Conservation (phyloP, 2,888 invertebrate genomes). For the Drosophila eohydei region DNA sequence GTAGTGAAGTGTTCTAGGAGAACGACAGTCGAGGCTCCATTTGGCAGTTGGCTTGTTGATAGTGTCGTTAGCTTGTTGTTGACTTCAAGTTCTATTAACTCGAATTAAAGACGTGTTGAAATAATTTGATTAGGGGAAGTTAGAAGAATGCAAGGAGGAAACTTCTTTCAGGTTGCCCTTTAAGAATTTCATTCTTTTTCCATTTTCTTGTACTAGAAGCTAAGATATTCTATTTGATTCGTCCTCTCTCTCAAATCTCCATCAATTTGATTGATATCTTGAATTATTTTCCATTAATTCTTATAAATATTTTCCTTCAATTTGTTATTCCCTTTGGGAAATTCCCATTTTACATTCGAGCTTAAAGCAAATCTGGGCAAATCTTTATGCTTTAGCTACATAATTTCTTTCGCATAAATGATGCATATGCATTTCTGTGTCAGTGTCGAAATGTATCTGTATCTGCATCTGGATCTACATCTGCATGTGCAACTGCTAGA, state of each 20-base stretch:
- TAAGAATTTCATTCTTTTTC: background rate
- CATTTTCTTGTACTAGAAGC: no score
- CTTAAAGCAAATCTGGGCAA: constrained; percentile 30
- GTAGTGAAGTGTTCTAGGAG: constrained; percentile 49
- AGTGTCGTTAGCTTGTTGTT: constrained; percentile 36
- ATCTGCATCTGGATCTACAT: constrained; percentile 24
- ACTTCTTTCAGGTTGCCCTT: background rate
- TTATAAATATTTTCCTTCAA: constrained; percentile 3
- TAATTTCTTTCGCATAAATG: constrained; percentile 50
- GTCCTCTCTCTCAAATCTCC: background rate
- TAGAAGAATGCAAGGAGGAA: background rate
- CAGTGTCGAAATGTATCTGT: constrained; percentile 25
- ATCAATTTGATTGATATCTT: background rate
- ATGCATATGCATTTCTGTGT: constrained; percentile 68
- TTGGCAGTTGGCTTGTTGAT: constrained; percentile 38
- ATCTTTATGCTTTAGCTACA: constrained; percentile 41
- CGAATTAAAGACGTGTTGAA: constrained; percentile 13
- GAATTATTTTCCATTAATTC: background rate
- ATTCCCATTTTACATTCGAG: background rate
- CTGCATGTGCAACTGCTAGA: constrained; percentile 45
- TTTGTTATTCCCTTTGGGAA: constrained; percentile 3
- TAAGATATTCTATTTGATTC: background rate
- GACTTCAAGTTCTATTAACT: constrained; percentile 26
- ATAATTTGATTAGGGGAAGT: background rate
- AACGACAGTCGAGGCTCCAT: constrained; percentile 28